Base-by-base conservation (phyloP, 2,113 vertebrate genomes). In the Chaetura pelagica region DNA sequence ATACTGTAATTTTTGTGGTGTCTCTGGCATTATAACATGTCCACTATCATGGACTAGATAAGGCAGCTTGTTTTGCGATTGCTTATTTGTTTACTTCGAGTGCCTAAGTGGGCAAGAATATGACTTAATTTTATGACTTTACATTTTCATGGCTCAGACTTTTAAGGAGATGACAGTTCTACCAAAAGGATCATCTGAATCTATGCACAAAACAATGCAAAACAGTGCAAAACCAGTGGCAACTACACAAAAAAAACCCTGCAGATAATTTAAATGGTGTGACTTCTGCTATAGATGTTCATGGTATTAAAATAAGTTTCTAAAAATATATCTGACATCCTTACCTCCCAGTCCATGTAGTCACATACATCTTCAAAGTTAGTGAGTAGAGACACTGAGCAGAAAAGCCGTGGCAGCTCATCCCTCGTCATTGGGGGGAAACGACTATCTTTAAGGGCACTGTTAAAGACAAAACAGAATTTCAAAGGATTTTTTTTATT, bases 361-460 rank as follows among this genome's bases (percentile, higher is more conserved):
- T 99, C 99, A 98, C 99, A 99, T 91, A 99, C 99, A 97, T 99
- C 99, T 98, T 99, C 99, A 98, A 99, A 99, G 98, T 99, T 99
- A 98, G 99, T 99, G 98, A 99, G 99, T 95, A 99, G 99, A 99
- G 99, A 99, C 98, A 99, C 99, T 98, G 99, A 99, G 98, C 99
- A 99, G 99, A 99, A 99, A 98, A 99, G 99, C 98, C 99, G 99
- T 94, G 99, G 99, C 98, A 99, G 98, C 98, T 99, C 99, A 96
- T 99, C 99, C 99, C 99, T 99, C 97, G 99, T 99, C 99, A 99
- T 99, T 94, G 99, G 99, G 98, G 99, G 99, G 90, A 99, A 99
- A 98, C 99, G 99, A 98, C 99, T 99, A 98, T 99, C 99, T 99
- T 99, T 99, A 99, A 99, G 99, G 99, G 99, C 99, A 99, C 99